These are phyloP conservation scores for Epinotia brunnichana DNA, from an alignment of 2,888 invertebrate genomes.

Conservation along the genomic window DNA sequence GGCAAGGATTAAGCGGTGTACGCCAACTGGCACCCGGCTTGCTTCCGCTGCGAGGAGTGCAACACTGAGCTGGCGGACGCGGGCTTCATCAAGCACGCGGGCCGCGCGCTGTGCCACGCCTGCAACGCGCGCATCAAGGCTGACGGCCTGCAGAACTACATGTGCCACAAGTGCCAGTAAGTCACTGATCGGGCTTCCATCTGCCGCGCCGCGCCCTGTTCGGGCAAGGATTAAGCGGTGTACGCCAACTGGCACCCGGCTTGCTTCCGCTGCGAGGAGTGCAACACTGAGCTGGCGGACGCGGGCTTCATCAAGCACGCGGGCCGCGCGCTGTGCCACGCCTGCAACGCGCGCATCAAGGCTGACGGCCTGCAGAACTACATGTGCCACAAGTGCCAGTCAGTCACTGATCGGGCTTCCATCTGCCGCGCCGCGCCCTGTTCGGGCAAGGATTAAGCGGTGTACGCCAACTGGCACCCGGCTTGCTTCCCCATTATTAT, in stretches of 20 bases:
- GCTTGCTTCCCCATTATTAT: no score
- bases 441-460: constrained; percentile 94
- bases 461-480: constrained; percentile 99
- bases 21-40: constrained; percentile 98
- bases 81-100: constrained; percentile 97
- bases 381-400: constrained; percentile 99
- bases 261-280: no score
- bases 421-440: no score
- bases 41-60: constrained; percentile 98
- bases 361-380: constrained; percentile 97
- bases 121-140: constrained; percentile 99
- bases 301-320: no score
- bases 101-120: constrained; percentile 95
- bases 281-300: no score
- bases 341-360: constrained; percentile 97
- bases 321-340: constrained; percentile 92
- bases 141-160: constrained; percentile 96
- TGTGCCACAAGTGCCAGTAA: constrained; percentile 99
- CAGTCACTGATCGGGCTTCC: constrained; percentile 71
- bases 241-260: constrained; percentile 99
- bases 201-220: no score
- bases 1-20: constrained; percentile 99
- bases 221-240: constrained; percentile 98
- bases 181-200: constrained; percentile 62
- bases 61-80: constrained; percentile 95